Conservation (phyloP, 2,797 vertebrate species). For the Hippopotamyrus pictus region DNA sequence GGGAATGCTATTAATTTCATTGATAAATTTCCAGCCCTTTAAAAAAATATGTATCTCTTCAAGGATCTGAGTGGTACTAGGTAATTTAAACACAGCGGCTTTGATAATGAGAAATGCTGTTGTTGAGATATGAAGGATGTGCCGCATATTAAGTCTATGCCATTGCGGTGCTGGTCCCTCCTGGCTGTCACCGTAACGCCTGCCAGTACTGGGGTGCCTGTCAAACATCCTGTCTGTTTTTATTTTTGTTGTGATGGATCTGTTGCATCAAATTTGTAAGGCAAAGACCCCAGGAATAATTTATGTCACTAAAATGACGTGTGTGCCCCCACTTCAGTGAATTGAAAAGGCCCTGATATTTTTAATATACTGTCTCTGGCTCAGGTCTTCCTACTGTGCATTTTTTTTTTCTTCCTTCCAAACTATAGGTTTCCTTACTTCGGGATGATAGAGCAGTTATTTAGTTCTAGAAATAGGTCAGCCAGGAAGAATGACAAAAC, state of each 20-base stretch:
- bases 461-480: constrained; percentile 23
- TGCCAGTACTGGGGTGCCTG: background rate
- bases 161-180: background rate
- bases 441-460: background rate
- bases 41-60: background rate
- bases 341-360: constrained; percentile 40
- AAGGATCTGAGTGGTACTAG: background rate
- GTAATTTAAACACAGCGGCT: constrained; percentile 1
- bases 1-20: background rate
- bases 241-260: constrained; percentile 28
- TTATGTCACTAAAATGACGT: constrained; percentile 45
- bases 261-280: constrained; percentile 22
- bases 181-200: background rate
- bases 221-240: background rate
- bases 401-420: constrained; percentile 35
- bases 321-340: constrained; percentile 42
- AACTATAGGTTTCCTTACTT: background rate
- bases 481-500: constrained; percentile 21
- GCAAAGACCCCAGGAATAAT: constrained; percentile 42
- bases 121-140: background rate
- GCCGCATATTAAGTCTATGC: background rate
- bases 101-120: background rate
- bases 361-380: constrained; percentile 42
- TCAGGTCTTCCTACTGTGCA: constrained; percentile 42
- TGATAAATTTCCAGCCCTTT: background rate